Conservation (phyloP, 2,113 vertebrate genomes). For the Chrysochloris asiatica region DNA sequence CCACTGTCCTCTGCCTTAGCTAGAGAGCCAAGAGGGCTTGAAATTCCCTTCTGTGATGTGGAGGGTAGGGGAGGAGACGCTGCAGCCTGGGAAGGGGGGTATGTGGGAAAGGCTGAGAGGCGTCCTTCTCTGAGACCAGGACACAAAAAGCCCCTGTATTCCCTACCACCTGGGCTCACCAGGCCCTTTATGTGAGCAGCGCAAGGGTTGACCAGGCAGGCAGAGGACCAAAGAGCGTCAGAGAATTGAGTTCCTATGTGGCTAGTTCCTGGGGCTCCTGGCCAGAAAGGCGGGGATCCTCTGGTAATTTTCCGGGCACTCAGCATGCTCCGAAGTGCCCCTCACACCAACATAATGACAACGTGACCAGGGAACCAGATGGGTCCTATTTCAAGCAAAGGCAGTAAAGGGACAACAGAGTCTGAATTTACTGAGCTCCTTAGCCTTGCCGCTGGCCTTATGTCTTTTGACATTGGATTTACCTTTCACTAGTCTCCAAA, state of each 20-base stretch:
- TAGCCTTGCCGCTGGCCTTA: not conserved
- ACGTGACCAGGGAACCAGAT: conserved; percentile 32
- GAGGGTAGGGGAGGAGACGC: not conserved
- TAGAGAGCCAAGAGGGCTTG: not conserved
- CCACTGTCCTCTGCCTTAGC: conserved; percentile 35
- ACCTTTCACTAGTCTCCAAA: conserved; percentile 56
- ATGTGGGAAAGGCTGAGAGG: conserved; percentile 58
- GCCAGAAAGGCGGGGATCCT: not conserved
- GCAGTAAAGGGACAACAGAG: not conserved
- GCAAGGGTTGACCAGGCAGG: not conserved
- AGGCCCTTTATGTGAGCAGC: conserved; percentile 1
- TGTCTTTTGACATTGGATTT: not conserved
- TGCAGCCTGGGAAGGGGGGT: not conserved
- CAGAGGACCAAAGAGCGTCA: not conserved
- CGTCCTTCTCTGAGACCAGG: conserved; percentile 32
- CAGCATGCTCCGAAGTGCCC: not conserved
- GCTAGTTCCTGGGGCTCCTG: not conserved
- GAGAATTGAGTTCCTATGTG: conserved; percentile 58
- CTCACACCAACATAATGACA: not conserved
- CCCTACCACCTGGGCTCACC: conserved; percentile 53
- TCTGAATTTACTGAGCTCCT: not conserved
- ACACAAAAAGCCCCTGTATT: conserved; percentile 73
- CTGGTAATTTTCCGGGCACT: conserved; percentile 68
- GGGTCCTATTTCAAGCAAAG: conserved; percentile 46
- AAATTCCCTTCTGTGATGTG: conserved; percentile 51